Evolutionary conservation across 1,140 invertebrate species (phyloP).

Genomic region (Drosophila parvula): DNA sequence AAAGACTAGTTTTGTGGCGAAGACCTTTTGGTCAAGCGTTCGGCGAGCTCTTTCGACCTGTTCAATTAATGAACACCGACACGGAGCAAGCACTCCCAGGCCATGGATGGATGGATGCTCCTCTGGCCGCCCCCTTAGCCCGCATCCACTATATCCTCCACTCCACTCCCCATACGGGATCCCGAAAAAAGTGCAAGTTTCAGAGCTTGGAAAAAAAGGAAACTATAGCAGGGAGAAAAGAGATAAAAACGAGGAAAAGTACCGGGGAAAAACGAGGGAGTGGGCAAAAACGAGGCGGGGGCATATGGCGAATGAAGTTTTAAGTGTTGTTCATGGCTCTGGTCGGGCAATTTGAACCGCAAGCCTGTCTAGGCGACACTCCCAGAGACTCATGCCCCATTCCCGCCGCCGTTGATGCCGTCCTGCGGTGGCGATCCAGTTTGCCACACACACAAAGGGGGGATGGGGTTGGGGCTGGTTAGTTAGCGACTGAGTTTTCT

Average conservation of each 20-base stretch:
- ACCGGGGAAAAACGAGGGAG: constrained; percentile 24
- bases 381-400: constrained; percentile 8
- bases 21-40: constrained; percentile 14
- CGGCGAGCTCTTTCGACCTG: constrained; percentile 12
- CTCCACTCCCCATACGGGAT: background rate
- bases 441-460: constrained; percentile 34
- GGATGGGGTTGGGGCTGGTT: constrained; percentile 38
- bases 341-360: constrained; percentile 42
- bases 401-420: background rate
- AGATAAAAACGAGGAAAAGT: constrained; percentile 25
- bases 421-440: constrained; percentile 53
- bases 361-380: constrained; percentile 53
- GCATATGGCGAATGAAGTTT: constrained; percentile 62
- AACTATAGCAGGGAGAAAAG: constrained; percentile 16
- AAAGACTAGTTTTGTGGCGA: background rate
- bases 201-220: constrained; percentile 21
- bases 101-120: constrained; percentile 7
- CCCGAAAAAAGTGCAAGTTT: constrained; percentile 71
- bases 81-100: constrained; percentile 25
- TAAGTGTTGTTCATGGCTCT: constrained; percentile 64
- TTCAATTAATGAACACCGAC: constrained; percentile 44
- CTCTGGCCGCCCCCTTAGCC: background rate
- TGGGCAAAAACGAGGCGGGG: background rate
- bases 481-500: constrained; percentile 54
- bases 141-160: background rate